These are phyloP conservation scores for Hyperopisus bebe DNA, from an alignment of 2,113 vertebrate genomes.

Conservation along the genomic window DNA sequence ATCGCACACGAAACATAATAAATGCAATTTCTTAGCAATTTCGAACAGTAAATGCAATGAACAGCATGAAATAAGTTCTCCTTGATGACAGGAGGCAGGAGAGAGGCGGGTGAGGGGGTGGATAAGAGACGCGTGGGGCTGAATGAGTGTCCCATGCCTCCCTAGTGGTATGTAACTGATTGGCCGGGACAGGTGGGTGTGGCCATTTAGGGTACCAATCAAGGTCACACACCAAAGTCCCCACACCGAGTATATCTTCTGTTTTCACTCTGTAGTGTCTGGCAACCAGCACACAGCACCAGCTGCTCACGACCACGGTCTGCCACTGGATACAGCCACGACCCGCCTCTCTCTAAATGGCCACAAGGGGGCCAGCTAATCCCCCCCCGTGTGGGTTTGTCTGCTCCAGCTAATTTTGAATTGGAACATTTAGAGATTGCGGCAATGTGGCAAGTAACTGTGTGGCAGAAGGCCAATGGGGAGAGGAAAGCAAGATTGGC, in stretches of 20 bases:
- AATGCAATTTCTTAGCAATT: background rate
- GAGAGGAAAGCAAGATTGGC: background rate
- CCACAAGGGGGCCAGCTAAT: background rate
- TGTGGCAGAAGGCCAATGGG: background rate
- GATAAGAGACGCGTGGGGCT: background rate
- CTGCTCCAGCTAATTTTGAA: background rate
- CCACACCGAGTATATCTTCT: background rate
- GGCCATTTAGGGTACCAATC: background rate
- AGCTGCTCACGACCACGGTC: background rate
- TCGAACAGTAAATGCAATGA: background rate
- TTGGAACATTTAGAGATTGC: background rate
- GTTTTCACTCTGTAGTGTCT: background rate
- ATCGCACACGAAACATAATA: background rate
- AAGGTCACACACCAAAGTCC: background rate
- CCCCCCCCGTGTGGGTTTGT: background rate
- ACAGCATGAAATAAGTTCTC: background rate
- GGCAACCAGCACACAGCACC: background rate
- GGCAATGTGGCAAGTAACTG: background rate
- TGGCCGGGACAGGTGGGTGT: background rate
- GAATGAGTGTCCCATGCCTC: background rate
- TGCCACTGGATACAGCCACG: background rate
- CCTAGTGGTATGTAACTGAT: background rate
- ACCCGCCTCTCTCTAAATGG: background rate
- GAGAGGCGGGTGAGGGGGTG: background rate
- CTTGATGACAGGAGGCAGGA: background rate